phyloP scores from a whole-genome alignment of 2,888 invertebrate species.

The Lasioglossum oenotherae region DNA sequence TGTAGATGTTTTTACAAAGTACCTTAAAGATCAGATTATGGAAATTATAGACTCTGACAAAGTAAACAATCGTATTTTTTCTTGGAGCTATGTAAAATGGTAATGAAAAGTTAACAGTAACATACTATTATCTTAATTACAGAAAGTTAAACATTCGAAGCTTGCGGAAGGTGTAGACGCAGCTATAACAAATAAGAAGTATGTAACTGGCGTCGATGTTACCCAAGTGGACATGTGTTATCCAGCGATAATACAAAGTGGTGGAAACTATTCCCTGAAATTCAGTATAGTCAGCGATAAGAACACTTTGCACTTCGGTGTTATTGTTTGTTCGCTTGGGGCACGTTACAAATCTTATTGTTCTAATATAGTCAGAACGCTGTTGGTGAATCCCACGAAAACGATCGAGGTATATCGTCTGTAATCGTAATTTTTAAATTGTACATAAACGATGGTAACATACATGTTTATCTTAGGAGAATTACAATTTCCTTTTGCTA shows the following conservation, averaged over 20 bases:
- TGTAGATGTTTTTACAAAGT: slow-evolving; percentile 97
- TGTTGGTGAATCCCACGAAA: slow-evolving; percentile 96
- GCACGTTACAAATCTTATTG: slow-evolving; percentile 99
- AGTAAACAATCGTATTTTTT: slow-evolving; percentile 84
- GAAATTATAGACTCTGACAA: slow-evolving; percentile 99
- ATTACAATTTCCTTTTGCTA: slow-evolving; percentile 96
- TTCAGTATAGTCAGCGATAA: slow-evolving; percentile 98
- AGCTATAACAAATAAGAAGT: slow-evolving; percentile 97
- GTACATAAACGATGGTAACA: background rate
- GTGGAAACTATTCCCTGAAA: slow-evolving; percentile 98
- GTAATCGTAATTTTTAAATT: background rate
- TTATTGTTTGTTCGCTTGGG: slow-evolving; percentile 97
- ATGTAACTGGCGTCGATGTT: slow-evolving; percentile 95
- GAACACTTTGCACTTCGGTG: slow-evolving; percentile 96
- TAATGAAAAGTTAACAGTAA: background rate
- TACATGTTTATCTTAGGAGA: slow-evolving; percentile 86
- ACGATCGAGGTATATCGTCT: slow-evolving; percentile 85
- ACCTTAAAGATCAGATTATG: slow-evolving; percentile 98
- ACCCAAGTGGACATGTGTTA: slow-evolving; percentile 98
- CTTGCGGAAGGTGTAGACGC: slow-evolving; percentile 97
- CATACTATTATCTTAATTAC: slow-evolving; percentile 75
- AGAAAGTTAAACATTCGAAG: slow-evolving; percentile 98
- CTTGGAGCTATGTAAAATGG: background rate
- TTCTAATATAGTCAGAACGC: slow-evolving; percentile 98
- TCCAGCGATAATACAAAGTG: slow-evolving; percentile 99